Evolutionary conservation across 2,888 invertebrate genomes (phyloP), one percentile per base, ranked within the genome.

Genomic region (Agrochola circellaris): DNA sequence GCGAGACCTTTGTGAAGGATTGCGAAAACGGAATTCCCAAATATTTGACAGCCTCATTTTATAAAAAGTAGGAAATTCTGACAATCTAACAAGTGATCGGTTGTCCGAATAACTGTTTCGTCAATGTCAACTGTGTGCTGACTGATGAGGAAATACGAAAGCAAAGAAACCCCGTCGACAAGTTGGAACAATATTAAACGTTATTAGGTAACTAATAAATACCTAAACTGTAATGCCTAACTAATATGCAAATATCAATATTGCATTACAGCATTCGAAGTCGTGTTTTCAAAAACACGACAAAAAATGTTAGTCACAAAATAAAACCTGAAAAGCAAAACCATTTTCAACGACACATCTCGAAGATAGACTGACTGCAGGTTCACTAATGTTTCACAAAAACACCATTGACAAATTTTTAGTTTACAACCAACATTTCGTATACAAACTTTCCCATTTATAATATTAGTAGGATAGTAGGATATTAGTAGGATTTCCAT

Each of bases 11-110:
- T 65, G 1, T 23, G 20, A 54, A 34, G n/a, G 26, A 54, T 34
- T 56, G 13, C 45, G 17, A n/a, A 20, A 8, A 20, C 8, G 66
- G 61, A 56, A 26, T 56, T 83, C 38, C 66, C 48, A 61, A 67
- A 56, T 20, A 9, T 23, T 23, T 15, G 17, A 51, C 15, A n/a
- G 2, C 42, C 42, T 60, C 38, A 58, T 20, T 30, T 51, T 5
- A 42, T 9, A 58, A 64, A 48, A 76, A 34, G 5, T 48, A 5
- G 62, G n/a, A 20, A 77, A 82, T 64, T 48, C 9, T 17, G 56
- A 26, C 26, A 38, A 11, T 34, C 9, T 38, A 17, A 3, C n/a
- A 77, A 54, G 11, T 38, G 15, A 45, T n/a, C 9, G 42, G 15
- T 61, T 74, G 2, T 34, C 20, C 0, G 17, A n/a, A 60, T 58